phyloP scores from a whole-genome alignment of 2,113 vertebrate species.

The Pedionomus torquatus region DNA sequence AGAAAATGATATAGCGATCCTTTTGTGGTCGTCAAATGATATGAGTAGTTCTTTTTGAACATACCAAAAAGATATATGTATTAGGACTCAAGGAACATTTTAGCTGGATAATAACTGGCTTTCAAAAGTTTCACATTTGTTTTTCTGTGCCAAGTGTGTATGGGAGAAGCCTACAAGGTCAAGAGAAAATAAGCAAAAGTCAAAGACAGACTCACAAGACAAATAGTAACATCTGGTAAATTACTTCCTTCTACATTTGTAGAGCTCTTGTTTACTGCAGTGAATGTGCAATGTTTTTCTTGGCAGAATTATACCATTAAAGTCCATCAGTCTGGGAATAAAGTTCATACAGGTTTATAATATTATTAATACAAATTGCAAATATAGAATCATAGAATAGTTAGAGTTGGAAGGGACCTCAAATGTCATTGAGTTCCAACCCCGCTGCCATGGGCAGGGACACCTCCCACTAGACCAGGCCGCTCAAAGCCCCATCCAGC shows the following conservation, averaged over 20 bases:
- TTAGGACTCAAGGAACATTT: neutral
- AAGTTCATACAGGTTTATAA: slow-evolving; percentile 38
- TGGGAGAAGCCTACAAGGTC: slow-evolving; percentile 78
- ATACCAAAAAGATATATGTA: neutral
- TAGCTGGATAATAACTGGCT: neutral
- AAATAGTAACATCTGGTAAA: slow-evolving; percentile 82
- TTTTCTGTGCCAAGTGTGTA: slow-evolving; percentile 56
- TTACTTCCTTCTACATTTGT: slow-evolving; percentile 72
- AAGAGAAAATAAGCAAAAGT: slow-evolving; percentile 83
- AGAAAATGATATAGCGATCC: neutral
- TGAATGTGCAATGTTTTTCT: slow-evolving; percentile 74
- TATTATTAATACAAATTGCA: neutral
- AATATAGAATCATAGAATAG: no score
- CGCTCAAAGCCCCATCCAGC: no score
- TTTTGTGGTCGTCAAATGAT: neutral
- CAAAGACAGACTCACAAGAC: slow-evolving; percentile 74
- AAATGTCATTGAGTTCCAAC: no score
- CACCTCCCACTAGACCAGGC: no score
- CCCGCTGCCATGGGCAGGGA: no score
- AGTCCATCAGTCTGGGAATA: slow-evolving; percentile 54
- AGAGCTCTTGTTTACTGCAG: slow-evolving; percentile 56
- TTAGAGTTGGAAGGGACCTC: no score
- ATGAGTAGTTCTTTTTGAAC: neutral
- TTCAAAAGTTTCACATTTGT: slow-evolving; percentile 35
- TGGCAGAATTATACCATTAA: slow-evolving; percentile 51